These are phyloP conservation scores for Scalopus aquaticus DNA, from an alignment of 2,113 vertebrate genomes.

Conservation along the genomic window DNA sequence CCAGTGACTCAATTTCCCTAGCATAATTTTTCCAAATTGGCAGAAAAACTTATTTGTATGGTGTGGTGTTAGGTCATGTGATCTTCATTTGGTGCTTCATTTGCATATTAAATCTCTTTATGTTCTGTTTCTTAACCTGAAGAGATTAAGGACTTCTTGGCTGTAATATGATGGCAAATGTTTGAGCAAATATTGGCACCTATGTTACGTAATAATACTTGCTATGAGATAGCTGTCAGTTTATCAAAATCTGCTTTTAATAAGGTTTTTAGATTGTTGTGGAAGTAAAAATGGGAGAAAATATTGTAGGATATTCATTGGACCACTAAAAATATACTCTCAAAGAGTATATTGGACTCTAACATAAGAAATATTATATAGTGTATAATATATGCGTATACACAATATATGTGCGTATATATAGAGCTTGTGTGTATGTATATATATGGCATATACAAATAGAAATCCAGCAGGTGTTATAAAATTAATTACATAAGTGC, in stretches of 20 bases:
- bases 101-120: slow-evolving; percentile 34
- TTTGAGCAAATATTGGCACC: background rate
- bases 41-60: background rate
- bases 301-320: background rate
- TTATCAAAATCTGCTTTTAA: slow-evolving; percentile 27
- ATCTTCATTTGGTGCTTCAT: background rate
- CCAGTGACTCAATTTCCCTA: slow-evolving; percentile 32
- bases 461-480: background rate
- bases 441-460: slow-evolving; percentile 3
- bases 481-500: background rate
- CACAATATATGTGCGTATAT: too few relatives aligned
- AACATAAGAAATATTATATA: background rate
- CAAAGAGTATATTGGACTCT: background rate
- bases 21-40: background rate
- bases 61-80: background rate
- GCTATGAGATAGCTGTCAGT: background rate
- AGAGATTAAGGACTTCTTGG: slow-evolving; percentile 24
- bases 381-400: background rate
- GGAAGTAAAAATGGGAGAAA: slow-evolving; percentile 31
- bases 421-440: background rate
- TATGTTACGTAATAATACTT: too few relatives aligned
- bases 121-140: slow-evolving; percentile 35
- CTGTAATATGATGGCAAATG: background rate
- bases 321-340: background rate
- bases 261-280: slow-evolving; percentile 25